Base-by-base conservation (phyloP, 2,113 vertebrate genomes). In the Raja brachyura region DNA sequence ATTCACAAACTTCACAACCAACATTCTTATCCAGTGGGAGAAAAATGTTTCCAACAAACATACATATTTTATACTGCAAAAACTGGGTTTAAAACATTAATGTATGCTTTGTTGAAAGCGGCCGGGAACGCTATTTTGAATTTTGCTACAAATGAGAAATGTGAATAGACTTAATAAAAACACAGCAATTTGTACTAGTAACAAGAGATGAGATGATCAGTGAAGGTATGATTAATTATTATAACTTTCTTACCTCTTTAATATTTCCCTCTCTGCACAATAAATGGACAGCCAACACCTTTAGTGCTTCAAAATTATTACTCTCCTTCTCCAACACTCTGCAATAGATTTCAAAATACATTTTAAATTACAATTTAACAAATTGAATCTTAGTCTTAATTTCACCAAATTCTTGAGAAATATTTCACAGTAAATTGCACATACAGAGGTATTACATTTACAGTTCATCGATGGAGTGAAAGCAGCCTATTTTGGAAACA, bases 311-410 rank as follows among this genome's bases (percentile, higher is more conserved):
- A 94, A 97, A 95, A 94, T 98, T 99, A 94, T 97, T 96, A 94
- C 95, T 96, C 95, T 99, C 98, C 94, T 97, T 98, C 94, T 99
- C 97, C 95, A 99, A 94, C 88, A 99, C 95, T 93, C 98, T 99
- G 95, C 93, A 96, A 95, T 22, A 95, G 74, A 93, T 81, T 78
- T 73, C 13, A 73, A 31, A 92, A 74, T 74, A 92, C 70, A 54
- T 92, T 73, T 92, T 28, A 73, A 92, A 74, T 74, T 73, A 92
- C 33, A 90, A 18, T 70, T 56, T 33, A 48, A 70, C 33, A 8
- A 73, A 31, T 63, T n/a, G n/a, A 59, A 70, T 70, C 63, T 39
- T 70, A 90, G 9, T 70, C 66, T 92, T 68, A 88, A 31, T 66
- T 88, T n/a, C 61, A 88, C 83, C 13, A 63, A 59, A 31, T 63